phyloP scores from a whole-genome alignment of 2,888 invertebrate species.

The Chydorus sphaericus region DNA sequence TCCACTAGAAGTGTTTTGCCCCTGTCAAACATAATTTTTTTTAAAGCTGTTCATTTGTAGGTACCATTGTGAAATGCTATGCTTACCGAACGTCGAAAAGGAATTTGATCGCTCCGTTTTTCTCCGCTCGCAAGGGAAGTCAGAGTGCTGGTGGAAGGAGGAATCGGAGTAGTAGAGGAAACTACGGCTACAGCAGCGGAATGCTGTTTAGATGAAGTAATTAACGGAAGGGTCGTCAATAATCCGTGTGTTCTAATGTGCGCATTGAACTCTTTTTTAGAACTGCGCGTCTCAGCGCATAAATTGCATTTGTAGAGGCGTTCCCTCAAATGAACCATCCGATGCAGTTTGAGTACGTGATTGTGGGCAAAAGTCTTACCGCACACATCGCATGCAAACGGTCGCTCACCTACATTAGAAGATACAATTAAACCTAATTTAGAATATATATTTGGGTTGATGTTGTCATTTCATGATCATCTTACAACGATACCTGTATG shows the following conservation, averaged over 20 bases:
- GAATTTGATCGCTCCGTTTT: not conserved
- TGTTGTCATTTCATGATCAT: too few relatives aligned
- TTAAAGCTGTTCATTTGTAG: too few relatives aligned
- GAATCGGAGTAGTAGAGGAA: not conserved
- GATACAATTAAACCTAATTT: not conserved
- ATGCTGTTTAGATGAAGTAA: not conserved
- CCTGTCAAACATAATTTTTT: too few relatives aligned
- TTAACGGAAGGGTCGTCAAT: not conserved
- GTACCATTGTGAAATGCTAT: not conserved
- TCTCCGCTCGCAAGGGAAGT: not conserved
- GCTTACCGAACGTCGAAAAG: not conserved
- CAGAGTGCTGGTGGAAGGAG: not conserved
- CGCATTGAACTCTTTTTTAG: constrained; percentile 77
- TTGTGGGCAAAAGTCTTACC: constrained; percentile 82
- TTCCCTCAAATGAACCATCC: constrained; percentile 79
- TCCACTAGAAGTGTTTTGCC: too few relatives aligned
- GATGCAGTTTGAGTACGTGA: constrained; percentile 74
- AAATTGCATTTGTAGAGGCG: constrained; percentile 85
- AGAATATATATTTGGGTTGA: not conserved
- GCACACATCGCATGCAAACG: constrained; percentile 80
- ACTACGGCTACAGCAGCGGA: not conserved
- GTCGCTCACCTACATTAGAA: constrained; percentile 56
- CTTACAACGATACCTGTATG: constrained; percentile 50
- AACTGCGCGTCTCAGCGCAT: constrained; percentile 78
- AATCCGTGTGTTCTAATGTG: constrained; percentile 60